phyloP scores from a whole-genome alignment of 2,113 vertebrate species.

The Haemorhous mexicanus region DNA sequence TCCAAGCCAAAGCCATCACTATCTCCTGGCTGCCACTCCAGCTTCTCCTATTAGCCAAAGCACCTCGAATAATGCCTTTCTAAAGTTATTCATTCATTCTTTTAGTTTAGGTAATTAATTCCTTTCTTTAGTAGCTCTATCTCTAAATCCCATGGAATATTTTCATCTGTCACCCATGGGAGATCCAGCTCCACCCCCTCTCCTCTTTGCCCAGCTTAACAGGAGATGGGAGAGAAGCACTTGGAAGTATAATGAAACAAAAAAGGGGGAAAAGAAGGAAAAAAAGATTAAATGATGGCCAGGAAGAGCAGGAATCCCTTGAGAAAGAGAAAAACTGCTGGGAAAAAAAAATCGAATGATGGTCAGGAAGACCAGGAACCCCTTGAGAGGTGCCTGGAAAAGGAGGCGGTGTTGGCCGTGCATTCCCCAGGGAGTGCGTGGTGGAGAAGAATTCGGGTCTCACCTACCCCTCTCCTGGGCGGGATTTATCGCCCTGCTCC shows the following conservation, averaged over 20 bases:
- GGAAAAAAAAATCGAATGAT: neutral
- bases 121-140: neutral
- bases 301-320: neutral
- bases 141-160: neutral
- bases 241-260: neutral
- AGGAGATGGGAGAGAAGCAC: neutral
- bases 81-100: neutral
- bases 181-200: neutral
- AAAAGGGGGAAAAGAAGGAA: fast-evolving
- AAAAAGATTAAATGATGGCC: fast-evolving
- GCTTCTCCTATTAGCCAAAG: neutral
- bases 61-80: neutral
- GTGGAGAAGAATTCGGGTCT: neutral
- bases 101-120: neutral
- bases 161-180: neutral
- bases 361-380: neutral
- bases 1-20: neutral
- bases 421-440: neutral
- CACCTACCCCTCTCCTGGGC: neutral
- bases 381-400: neutral
- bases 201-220: neutral
- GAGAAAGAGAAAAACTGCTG: neutral
- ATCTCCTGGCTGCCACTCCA: neutral
- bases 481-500: neutral
- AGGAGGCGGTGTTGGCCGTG: fast-evolving